These are phyloP conservation scores for Subanguina moxae DNA, from an alignment of 1,140 invertebrate species.

Conservation along the genomic window DNA sequence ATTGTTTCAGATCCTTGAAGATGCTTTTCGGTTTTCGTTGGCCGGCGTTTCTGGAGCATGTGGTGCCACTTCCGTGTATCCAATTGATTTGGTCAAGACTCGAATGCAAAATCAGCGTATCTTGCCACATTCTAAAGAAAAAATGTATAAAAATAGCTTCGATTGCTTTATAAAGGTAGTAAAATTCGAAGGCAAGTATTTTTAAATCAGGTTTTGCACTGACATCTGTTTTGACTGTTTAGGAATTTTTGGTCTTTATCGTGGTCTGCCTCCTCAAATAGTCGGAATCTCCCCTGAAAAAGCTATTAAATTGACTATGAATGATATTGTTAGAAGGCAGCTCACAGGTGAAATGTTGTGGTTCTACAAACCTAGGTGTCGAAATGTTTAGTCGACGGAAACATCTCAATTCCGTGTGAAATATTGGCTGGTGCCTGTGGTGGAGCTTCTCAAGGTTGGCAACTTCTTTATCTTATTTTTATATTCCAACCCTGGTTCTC, in stretches of 20 bases:
- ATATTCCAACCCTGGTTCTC: too few species aligned
- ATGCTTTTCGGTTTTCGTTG: too few species aligned
- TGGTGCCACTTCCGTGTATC: constrained; percentile 66
- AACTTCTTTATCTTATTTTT: too few species aligned
- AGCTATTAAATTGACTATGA: constrained; percentile 94
- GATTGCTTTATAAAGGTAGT: constrained; percentile 93
- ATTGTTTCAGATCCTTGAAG: too few species aligned
- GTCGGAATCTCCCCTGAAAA: constrained; percentile 98
- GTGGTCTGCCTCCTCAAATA: constrained; percentile 88
- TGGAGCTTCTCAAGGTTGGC: constrained; percentile 70
- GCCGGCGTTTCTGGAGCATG: background rate
- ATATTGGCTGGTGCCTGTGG: constrained; percentile 86
- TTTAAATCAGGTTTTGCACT: too few species aligned
- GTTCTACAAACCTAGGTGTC: constrained; percentile 69
- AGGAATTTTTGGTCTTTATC: constrained; percentile 75
- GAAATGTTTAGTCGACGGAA: constrained; percentile 70
- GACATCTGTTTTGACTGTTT: too few species aligned
- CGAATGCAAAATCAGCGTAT: constrained; percentile 89
- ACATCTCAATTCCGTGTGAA: constrained; percentile 79
- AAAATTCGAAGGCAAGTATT: constrained; percentile 75
- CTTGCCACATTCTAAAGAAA: constrained; percentile 9
- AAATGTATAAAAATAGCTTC: constrained; percentile 82
- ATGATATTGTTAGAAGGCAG: constrained; percentile 91
- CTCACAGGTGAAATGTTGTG: constrained; percentile 60
- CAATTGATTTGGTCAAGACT: constrained; percentile 95